These are phyloP conservation scores for Lanistes nyassanus DNA, from an alignment of 1,140 invertebrate species.

Conservation along the genomic window DNA sequence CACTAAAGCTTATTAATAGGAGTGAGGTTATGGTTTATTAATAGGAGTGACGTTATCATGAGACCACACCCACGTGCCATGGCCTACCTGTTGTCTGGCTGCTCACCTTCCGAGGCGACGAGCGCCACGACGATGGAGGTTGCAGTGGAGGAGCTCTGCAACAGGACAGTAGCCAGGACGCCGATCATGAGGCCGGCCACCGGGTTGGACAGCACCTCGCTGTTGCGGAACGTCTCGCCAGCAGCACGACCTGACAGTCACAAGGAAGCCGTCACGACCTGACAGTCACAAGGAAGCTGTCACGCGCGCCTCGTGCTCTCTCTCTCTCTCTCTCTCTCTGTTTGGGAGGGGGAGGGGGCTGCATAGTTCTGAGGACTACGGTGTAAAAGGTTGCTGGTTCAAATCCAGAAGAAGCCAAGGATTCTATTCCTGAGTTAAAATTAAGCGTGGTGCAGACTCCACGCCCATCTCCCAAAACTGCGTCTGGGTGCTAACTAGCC, in stretches of 20 bases:
- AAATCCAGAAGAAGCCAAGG: no score
- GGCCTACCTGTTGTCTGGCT: no score
- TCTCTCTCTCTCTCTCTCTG: not conserved
- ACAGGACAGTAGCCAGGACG: slow-evolving; percentile 73
- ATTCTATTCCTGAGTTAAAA: no score
- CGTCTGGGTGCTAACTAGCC: no score
- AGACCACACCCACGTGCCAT: no score
- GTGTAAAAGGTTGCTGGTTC: no score
- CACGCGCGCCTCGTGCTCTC: not conserved
- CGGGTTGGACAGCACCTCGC: slow-evolving; percentile 70
- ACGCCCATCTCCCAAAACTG: no score
- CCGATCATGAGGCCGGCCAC: slow-evolving; percentile 73
- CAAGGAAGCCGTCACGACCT: not conserved
- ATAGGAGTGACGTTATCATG: no score
- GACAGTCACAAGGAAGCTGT: no score
- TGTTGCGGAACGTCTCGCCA: slow-evolving; percentile 69
- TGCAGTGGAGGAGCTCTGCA: slow-evolving; percentile 74
- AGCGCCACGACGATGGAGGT: slow-evolving; percentile 75
- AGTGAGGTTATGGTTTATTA: no score
- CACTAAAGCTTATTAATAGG: no score
- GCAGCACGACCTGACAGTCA: slow-evolving; percentile 45
- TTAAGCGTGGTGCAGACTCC: no score
- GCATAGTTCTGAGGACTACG: not conserved
- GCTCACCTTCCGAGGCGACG: slow-evolving; percentile 71
- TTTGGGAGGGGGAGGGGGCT: not conserved